These are phyloP conservation scores for Eupelmus urozonus DNA, from an alignment of 2,888 invertebrate genomes.

Conservation along the genomic window DNA sequence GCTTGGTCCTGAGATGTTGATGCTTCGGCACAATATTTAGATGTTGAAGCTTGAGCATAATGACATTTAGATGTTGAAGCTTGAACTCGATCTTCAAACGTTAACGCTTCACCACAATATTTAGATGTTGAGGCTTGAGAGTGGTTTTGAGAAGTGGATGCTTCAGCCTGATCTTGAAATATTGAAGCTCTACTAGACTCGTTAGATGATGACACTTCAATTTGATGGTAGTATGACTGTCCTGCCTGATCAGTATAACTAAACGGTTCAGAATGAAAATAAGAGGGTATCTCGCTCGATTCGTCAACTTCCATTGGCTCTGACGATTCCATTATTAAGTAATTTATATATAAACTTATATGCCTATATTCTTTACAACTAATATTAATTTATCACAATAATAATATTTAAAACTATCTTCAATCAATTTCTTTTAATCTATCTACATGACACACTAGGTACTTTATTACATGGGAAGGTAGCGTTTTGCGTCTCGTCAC, in stretches of 20 bases:
- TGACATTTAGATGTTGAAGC: not conserved
- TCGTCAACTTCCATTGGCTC: slow-evolving; percentile 18
- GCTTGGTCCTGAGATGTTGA: too few species aligned
- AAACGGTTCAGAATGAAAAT: not conserved
- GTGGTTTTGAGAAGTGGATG: too few species aligned
- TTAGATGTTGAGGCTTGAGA: too few species aligned
- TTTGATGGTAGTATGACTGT: too few species aligned
- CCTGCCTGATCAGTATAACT: not conserved
- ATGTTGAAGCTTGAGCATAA: not conserved
- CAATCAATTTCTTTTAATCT: too few species aligned
- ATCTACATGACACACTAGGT: slow-evolving; percentile 27
- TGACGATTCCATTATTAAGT: slow-evolving; percentile 16
- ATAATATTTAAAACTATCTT: too few species aligned
- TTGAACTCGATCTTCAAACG: too few species aligned
- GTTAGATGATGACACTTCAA: too few species aligned
- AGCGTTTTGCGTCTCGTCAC: slow-evolving; percentile 21
- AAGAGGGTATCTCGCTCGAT: not conserved
- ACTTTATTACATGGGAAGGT: slow-evolving; percentile 3
- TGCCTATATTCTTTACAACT: not conserved
- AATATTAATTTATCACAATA: not conserved
- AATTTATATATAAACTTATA: not conserved
- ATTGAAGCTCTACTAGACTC: not conserved
- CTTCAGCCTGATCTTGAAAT: too few species aligned
- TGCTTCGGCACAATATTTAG: not conserved
- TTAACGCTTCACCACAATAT: too few species aligned